phyloP scores from a whole-genome alignment of 2,888 invertebrate species.

The Pteria penguin region DNA sequence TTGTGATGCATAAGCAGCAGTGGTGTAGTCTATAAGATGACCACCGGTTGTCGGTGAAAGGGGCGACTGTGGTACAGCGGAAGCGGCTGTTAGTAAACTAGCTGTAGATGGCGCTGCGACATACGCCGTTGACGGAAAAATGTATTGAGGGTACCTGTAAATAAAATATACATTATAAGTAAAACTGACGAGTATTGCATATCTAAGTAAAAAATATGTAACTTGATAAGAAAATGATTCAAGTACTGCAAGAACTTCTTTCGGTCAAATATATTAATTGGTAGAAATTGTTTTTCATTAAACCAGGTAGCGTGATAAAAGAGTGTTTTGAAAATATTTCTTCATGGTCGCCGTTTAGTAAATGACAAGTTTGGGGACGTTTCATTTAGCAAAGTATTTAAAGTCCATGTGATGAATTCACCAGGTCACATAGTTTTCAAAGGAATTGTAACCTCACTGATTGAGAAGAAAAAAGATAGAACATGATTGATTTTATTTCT shows the following conservation, averaged over 20 bases:
- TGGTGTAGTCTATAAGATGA: conserved; percentile 65
- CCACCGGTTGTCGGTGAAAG: conserved; percentile 64
- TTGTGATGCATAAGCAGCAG: conserved; percentile 67
- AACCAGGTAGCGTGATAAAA: too few species aligned
- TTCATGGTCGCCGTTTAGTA: neutral
- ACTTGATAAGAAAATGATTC: too few species aligned
- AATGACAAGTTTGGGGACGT: neutral
- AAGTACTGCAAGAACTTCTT: too few species aligned
- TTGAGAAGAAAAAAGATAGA: neutral
- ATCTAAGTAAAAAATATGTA: too few species aligned
- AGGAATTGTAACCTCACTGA: neutral
- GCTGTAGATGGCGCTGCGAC: conserved; percentile 59
- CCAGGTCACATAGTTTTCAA: neutral
- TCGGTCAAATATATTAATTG: too few species aligned
- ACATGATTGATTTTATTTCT: too few species aligned
- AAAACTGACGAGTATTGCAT: too few species aligned
- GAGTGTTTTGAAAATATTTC: too few species aligned
- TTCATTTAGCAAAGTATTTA: neutral
- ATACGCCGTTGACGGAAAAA: conserved; percentile 68
- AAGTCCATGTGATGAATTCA: neutral
- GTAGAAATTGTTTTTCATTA: too few species aligned
- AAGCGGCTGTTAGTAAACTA: conserved; percentile 50
- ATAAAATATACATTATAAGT: too few species aligned
- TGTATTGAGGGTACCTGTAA: conserved; percentile 67
- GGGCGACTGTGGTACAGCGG: conserved; percentile 65